A percentile compares a stretch with the other conserved stretches of the same genome.
phyloP scores from a whole-genome alignment of 2,113 vertebrate species.

The Galbula dea region DNA sequence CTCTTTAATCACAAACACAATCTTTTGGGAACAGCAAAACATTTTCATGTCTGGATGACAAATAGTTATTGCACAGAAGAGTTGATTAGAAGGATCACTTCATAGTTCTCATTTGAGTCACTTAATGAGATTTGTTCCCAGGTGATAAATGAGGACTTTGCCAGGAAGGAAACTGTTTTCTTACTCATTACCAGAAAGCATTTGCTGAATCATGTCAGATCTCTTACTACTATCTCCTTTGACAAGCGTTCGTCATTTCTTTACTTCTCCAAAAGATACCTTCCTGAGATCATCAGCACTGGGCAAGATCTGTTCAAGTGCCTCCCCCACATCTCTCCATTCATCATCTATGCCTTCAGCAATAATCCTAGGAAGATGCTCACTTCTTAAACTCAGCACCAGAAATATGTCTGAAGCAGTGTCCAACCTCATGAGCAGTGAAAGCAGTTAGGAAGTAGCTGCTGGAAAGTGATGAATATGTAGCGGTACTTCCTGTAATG shows the following conservation, averaged over 20 bases:
- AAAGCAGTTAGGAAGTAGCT: neutral
- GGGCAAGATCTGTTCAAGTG: neutral
- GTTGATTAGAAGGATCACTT: neutral
- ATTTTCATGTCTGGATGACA: neutral
- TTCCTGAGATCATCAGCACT: rapidly evolving
- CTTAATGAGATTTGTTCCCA: slow-evolving; percentile 18
- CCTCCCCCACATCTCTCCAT: neutral
- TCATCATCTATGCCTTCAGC: neutral
- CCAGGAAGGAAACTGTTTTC: neutral
- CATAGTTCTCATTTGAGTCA: neutral
- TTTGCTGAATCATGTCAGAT: neutral
- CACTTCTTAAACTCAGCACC: neutral
- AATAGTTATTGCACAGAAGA: neutral
- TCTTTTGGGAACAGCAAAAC: slow-evolving; percentile 14
- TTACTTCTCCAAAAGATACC: neutral
- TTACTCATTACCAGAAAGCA: neutral
- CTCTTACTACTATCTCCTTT: neutral
- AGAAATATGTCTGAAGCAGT: neutral
- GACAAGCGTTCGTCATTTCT: neutral
- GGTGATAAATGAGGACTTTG: neutral
- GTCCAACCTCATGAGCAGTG: neutral
- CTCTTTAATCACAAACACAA: neutral
- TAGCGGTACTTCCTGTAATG: neutral
- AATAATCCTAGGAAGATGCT: neutral
- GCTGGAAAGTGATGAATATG: neutral